phyloP scores from a whole-genome alignment of 2,888 invertebrate species.

The Balanococcus diminutus region DNA sequence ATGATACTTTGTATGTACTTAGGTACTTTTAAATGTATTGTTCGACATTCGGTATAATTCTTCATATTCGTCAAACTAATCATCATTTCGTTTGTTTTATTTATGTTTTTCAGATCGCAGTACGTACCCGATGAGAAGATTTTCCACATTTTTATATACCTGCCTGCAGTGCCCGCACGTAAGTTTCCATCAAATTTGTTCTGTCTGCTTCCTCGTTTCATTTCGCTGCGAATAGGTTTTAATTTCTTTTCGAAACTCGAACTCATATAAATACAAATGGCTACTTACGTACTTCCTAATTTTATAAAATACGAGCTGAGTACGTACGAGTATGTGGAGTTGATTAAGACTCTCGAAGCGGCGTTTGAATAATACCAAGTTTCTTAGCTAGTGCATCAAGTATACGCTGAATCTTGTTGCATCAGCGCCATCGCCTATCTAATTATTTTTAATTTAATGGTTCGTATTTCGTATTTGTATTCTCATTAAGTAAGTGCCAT shows the following conservation, averaged over 20 bases:
- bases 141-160: not conserved
- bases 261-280: not conserved
- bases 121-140: not conserved
- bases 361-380: not conserved
- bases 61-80: not conserved
- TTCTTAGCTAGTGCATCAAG: no score
- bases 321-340: not conserved
- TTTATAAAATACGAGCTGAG: not conserved
- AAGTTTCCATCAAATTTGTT: slow-evolving; percentile 8
- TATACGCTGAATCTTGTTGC: not conserved
- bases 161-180: not conserved
- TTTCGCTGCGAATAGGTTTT: not conserved
- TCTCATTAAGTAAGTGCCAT: slow-evolving; percentile 23
- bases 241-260: not conserved
- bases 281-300: not conserved
- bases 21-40: no score
- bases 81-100: not conserved
- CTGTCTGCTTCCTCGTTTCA: slow-evolving; percentile 16
- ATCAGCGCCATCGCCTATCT: slow-evolving; percentile 31
- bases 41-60: no score
- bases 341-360: not conserved
- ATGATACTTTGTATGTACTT: no score
- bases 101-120: not conserved
- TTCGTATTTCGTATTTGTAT: slow-evolving; percentile 3
- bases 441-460: slow-evolving; percentile 20